phyloP scores from a whole-genome alignment of 2,888 invertebrate species.

The Andrena trimmerana region DNA sequence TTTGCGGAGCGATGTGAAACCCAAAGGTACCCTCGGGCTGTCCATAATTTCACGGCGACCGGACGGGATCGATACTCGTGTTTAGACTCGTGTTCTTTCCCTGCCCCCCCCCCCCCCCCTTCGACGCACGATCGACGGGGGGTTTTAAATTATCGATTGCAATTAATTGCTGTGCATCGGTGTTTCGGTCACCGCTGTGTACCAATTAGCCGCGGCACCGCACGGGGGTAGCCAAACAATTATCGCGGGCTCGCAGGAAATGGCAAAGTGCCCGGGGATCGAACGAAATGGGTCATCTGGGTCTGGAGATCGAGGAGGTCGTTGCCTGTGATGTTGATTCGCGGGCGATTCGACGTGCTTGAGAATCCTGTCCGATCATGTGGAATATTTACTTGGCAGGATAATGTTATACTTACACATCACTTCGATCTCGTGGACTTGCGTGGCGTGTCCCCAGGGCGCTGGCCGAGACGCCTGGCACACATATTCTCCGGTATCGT shows the following conservation, averaged over 20 bases:
- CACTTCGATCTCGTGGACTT: conserved; percentile 92
- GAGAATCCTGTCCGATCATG: neutral
- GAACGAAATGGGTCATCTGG: neutral
- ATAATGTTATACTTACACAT: conserved; percentile 87
- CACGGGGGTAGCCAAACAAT: conserved; percentile 1
- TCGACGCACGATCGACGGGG: too few relatives aligned
- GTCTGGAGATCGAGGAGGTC: conserved; percentile 1
- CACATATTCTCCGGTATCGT: conserved; percentile 89
- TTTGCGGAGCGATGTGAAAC: conserved; percentile 16
- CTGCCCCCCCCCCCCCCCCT: too few relatives aligned
- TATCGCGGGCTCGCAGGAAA: neutral
- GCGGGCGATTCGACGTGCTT: neutral
- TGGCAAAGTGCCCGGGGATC: neutral
- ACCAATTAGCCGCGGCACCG: neutral
- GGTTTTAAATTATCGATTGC: conserved; percentile 26
- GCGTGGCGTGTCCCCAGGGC: conserved; percentile 90
- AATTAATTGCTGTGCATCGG: conserved; percentile 29
- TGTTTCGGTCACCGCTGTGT: neutral
- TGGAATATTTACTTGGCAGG: conserved; percentile 14
- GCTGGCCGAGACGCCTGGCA: conserved; percentile 89
- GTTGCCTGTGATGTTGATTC: neutral
- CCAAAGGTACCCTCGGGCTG: conserved; percentile 8
- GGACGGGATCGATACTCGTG: conserved; percentile 34
- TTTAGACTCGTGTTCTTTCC: conserved; percentile 8
- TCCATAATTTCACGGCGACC: conserved; percentile 35